Base-by-base conservation (phyloP, 2,113 vertebrate species). In the Falco punctatus region DNA sequence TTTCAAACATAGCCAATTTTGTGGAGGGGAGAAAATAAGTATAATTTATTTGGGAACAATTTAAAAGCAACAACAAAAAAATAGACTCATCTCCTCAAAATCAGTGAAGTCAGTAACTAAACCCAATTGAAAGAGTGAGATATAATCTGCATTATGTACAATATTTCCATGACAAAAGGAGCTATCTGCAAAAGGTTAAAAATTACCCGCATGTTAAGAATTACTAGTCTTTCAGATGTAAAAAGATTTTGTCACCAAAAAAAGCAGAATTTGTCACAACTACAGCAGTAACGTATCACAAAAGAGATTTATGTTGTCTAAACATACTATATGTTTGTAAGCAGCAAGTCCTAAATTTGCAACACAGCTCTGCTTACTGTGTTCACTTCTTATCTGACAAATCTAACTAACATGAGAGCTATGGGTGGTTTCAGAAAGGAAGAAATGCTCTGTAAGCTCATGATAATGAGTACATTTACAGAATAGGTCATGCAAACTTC, bases 401-500 rank as follows among this genome's bases (percentile, higher is more conserved):
- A 73, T 22, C 40, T 69, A 92, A 94, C 65, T 87, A 97, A 64
- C 9, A 21, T 11, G 33, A 96, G 58, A 42, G 40, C 88, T 95
- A 73, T 24, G 70, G 94, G 80, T 89, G 71, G 71, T 73, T 96
- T 93, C 92, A 87, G 69, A 78, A 78, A 71, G n/a, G 52, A 89
- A 65, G 86, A 86, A 96, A 88, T 35, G 81, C 69, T 85, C 79
- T 90, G 35, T 91, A 93, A 97, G 94, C 82, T 82, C 73, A 69
- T 85, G 81, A 81, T 89, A 93, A 95, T 67, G 83, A 93, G 85
- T 81, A 97, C 58, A 72, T 92, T 94, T 97, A 92, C 91, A 93
- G 80, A 95, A 94, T 13, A 96, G 49, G 91, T 95, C 98, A 98
- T 98, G 98, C 98, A 98, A 96, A 98, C 86, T 88, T 97, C 93